Base-by-base conservation (phyloP, 2,888 invertebrate species). In the Phasia obesa region DNA sequence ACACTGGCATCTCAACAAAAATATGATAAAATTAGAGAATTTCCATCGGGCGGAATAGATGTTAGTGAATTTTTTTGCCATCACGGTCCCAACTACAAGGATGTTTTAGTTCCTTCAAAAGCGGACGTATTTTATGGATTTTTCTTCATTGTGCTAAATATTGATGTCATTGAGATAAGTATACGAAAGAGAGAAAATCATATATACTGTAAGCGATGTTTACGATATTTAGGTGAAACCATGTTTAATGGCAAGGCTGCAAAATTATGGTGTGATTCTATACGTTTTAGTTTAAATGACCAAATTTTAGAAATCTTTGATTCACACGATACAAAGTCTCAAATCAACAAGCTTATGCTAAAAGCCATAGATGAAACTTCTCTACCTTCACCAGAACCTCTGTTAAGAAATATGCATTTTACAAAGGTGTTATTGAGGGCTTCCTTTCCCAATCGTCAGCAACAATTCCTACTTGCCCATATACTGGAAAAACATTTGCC, bases 41-140 rank as follows among this genome's bases (percentile, higher is more conserved):
- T 86, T 60, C 90, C 91, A 13, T 88, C 87, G 3, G 88, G 90
- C 2, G 82, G 89, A 4, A 87, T 90, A 21, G 91, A 91, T 81
- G 86, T 88, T 6, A 86, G 86, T 19, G 90, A 90, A 38, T 90
- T 90, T 80, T 90, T 91, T 25, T 90, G 90, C 35, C 90, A 90
- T 31, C 88, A 89, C 71, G 87, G 86, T 4, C 86, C 87, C 0
- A 85, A 85, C n/a, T 85, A 85, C 9, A 84, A 83, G 17, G 78
- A 85, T n/a, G 79, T 86, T 4, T 71, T 91, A 53, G 84, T 90
- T 35, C 90, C 90, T 2, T 76, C 81, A 0, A 13, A 7, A 2
- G 65, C 21, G 0, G 88, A 90, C 38, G 75, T 90, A 4, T 91
- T 88, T 71, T 91, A 89, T 60, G 91, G 91, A 5, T 87, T 90